A percentile compares a stretch with the other conserved stretches of the same genome.
phyloP scores from a whole-genome alignment of 2,888 invertebrate species.

The Ophioninae sp. region DNA sequence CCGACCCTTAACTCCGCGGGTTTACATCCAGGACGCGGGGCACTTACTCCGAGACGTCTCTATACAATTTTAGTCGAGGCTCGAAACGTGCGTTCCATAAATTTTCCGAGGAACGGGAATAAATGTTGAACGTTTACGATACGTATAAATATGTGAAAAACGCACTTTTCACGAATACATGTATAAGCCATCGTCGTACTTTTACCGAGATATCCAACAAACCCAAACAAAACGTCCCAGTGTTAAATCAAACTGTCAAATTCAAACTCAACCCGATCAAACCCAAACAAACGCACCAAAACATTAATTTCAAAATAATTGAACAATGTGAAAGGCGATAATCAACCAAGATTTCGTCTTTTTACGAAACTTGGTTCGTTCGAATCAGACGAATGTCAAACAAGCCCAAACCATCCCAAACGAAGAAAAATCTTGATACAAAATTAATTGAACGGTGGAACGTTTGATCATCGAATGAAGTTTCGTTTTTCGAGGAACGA shows the following conservation, averaged over 20 bases:
- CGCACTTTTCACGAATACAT: not conserved
- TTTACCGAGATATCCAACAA: not conserved
- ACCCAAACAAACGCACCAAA: not conserved
- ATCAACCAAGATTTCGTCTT: not conserved
- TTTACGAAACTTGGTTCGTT: not conserved
- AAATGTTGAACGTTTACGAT: constrained; percentile 5
- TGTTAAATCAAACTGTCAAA: not conserved
- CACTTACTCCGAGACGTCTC: constrained; percentile 41
- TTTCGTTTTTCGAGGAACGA: no score
- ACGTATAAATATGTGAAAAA: not conserved
- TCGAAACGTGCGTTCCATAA: constrained; percentile 27
- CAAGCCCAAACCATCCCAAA: no score
- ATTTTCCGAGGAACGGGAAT: constrained; percentile 3
- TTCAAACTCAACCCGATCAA: not conserved
- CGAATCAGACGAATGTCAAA: no score
- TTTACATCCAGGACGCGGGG: constrained; percentile 7
- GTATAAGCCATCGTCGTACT: not conserved
- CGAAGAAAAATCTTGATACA: no score
- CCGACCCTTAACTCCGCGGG: not conserved
- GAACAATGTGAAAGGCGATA: not conserved
- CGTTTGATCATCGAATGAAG: no score
- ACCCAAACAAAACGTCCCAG: not conserved
- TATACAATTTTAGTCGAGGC: constrained; percentile 28
- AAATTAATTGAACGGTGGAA: no score
- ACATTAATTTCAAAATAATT: not conserved